These are phyloP conservation scores for Protodeltote pygarga DNA, from an alignment of 2,888 invertebrate genomes.

Conservation along the genomic window DNA sequence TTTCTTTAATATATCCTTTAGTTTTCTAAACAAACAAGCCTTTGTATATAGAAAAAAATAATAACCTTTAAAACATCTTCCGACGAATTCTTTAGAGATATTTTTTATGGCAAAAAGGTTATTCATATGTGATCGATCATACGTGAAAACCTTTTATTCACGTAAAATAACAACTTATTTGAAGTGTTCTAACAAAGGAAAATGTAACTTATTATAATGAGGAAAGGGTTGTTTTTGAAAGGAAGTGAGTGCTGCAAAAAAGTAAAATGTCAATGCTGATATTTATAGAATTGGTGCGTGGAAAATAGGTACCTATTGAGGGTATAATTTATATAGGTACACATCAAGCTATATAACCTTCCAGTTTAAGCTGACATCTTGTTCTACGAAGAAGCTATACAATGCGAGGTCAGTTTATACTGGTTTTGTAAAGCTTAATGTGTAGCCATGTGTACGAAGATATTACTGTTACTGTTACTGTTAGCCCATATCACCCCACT, in stretches of 20 bases:
- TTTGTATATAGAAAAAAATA: conserved; percentile 25
- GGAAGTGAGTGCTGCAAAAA: conserved; percentile 2
- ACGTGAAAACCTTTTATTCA: conserved; percentile 53
- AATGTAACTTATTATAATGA: conserved; percentile 9
- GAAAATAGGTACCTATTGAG: conserved; percentile 7
- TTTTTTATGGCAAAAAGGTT: conserved; percentile 54
- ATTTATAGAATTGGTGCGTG: conserved; percentile 24
- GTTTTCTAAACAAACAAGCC: not conserved
- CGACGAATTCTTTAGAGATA: conserved; percentile 24
- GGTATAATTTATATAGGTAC: conserved; percentile 22
- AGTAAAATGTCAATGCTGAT: conserved; percentile 35
- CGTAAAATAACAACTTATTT: conserved; percentile 40
- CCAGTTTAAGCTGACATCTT: no score
- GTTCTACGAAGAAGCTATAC: no score
- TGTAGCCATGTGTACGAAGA: no score
- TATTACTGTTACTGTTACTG: no score
- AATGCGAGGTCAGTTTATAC: no score
- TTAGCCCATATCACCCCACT: no score
- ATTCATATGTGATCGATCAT: conserved; percentile 69
- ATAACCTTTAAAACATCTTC: conserved; percentile 10
- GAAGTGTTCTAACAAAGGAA: conserved; percentile 29
- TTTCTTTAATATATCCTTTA: not conserved
- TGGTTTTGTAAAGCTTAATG: no score
- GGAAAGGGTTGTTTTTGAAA: conserved; percentile 9
- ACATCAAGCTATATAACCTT: not conserved